A percentile compares a stretch with the other conserved stretches of the same genome.
Evolutionary conservation across 2,888 invertebrate species (phyloP).

Genomic region (Temnothorax unifasciatus): DNA sequence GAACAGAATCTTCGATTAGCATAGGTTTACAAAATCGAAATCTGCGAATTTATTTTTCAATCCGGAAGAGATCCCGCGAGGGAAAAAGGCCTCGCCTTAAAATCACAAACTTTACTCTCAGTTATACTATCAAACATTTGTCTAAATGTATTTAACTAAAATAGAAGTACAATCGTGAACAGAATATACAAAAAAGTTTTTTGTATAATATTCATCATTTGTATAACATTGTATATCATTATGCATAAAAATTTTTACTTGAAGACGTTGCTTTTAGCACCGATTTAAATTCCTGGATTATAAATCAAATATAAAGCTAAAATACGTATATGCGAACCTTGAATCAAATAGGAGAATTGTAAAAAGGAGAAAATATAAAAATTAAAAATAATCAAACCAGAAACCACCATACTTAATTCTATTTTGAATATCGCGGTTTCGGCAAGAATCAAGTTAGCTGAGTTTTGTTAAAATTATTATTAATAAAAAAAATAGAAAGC

Average conservation of each 20-base stretch:
- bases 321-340: not conserved
- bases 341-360: too few species aligned
- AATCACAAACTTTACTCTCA: slow-evolving; percentile 15
- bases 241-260: not conserved
- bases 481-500: too few species aligned
- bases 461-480: too few species aligned
- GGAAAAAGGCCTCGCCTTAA: not conserved
- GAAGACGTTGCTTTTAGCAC: not conserved
- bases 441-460: too few species aligned
- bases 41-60: slow-evolving; percentile 19
- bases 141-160: not conserved
- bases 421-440: too few species aligned
- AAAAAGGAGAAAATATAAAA: too few species aligned
- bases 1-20: slow-evolving; percentile 37
- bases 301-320: not conserved
- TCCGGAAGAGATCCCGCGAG: not conserved
- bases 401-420: too few species aligned
- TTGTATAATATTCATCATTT: not conserved
- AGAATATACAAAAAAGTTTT: not conserved
- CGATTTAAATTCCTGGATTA: not conserved
- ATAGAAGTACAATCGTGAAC: not conserved
- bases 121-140: not conserved
- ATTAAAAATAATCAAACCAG: too few species aligned
- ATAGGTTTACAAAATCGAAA: slow-evolving; percentile 5
- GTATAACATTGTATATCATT: not conserved